These are phyloP conservation scores for Archegozetes longisetosus DNA, from an alignment of 1,140 invertebrate species.

Conservation along the genomic window DNA sequence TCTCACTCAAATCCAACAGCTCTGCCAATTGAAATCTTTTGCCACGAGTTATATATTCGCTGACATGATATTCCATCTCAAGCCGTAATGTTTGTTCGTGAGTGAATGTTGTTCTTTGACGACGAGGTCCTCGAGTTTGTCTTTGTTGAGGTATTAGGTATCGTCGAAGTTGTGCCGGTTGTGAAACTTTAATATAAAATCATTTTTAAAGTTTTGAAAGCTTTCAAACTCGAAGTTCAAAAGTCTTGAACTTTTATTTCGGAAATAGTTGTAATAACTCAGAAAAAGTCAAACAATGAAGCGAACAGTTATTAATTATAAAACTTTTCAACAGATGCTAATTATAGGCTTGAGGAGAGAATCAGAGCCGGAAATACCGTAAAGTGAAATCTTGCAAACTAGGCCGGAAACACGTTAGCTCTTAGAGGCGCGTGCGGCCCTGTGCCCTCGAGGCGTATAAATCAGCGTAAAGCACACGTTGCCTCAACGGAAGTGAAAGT, in stretches of 20 bases:
- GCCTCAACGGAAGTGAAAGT: not conserved
- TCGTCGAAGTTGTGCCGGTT: not conserved
- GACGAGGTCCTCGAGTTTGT: slow-evolving; percentile 28
- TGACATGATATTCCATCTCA: slow-evolving; percentile 66
- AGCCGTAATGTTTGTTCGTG: slow-evolving; percentile 76
- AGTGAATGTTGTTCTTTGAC: slow-evolving; percentile 85
- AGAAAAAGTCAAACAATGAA: not conserved
- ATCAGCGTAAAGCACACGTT: not conserved
- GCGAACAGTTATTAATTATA: not conserved
- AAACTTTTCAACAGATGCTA: not conserved
- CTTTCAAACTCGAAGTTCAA: no score
- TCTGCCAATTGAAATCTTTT: slow-evolving; percentile 70
- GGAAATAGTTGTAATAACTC: not conserved
- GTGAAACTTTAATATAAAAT: not conserved
- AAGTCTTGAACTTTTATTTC: no score
- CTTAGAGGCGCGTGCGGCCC: not conserved
- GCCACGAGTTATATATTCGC: slow-evolving; percentile 58
- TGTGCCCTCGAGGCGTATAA: not conserved
- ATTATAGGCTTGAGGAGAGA: not conserved
- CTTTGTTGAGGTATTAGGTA: not conserved
- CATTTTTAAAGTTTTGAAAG: no score
- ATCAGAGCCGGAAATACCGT: not conserved
- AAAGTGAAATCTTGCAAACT: not conserved
- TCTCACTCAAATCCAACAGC: slow-evolving; percentile 63
- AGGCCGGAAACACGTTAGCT: not conserved